Percentiles rank a stretch among this genome's conserved stretches.
Conservation (phyloP, 2,888 invertebrate genomes). For the Plagiodera versicolora region DNA sequence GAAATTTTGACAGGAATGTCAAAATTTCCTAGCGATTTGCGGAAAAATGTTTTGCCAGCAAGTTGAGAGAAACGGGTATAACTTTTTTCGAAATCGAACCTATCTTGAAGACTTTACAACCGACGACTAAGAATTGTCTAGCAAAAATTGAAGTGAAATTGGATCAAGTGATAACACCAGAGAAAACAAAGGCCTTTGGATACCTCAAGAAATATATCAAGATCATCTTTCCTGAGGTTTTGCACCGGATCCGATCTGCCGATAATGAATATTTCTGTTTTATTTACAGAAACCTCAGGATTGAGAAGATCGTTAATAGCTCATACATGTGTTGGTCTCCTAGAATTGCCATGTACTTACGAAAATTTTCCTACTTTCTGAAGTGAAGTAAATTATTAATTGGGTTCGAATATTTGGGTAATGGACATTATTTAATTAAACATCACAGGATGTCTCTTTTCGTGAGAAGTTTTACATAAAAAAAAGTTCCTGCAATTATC, state of each 20-base stretch:
- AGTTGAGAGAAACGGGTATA: not conserved
- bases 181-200: not conserved
- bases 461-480: too few species aligned
- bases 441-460: too few species aligned
- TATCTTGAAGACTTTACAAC: not conserved
- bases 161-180: not conserved
- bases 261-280: not conserved
- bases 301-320: not conserved
- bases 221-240: not conserved
- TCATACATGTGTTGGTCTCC: not conserved
- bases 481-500: not conserved
- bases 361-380: slow-evolving; percentile 1
- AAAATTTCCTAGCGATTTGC: too few species aligned
- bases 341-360: not conserved
- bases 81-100: not conserved
- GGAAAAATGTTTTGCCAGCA: not conserved
- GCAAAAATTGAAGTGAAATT: not conserved
- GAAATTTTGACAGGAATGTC: too few species aligned
- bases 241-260: not conserved
- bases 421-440: not conserved
- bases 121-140: not conserved
- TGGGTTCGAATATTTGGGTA: not conserved
- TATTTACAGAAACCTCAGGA: not conserved
- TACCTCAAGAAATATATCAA: not conserved
- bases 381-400: slow-evolving; percentile 6